A percentile compares a stretch with the other conserved stretches of the same genome.
Evolutionary conservation across 2,113 vertebrate species (phyloP).

Genomic region (Phoxinus phoxinus): DNA sequence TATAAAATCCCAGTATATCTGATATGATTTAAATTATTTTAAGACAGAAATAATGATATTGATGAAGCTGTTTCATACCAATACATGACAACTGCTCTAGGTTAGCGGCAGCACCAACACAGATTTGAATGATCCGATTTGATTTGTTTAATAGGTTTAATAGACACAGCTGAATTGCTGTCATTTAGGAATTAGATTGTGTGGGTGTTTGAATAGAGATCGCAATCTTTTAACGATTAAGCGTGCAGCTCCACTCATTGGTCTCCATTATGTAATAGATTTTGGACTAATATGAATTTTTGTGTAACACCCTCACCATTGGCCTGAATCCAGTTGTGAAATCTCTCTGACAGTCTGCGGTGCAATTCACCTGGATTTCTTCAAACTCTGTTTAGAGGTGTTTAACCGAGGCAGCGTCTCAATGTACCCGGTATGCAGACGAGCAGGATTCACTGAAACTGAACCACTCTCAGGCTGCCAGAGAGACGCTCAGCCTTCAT

Average conservation of each 20-base stretch:
- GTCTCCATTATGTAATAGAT: not conserved
- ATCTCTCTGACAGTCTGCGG: constrained; percentile 1
- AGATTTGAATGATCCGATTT: no score
- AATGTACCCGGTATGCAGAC: not conserved
- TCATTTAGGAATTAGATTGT: no score
- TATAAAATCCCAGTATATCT: no score
- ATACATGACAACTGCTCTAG: no score
- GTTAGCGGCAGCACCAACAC: no score
- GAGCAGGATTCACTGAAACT: constrained; percentile 2
- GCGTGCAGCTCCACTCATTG: not conserved
- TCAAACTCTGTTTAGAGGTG: not conserved
- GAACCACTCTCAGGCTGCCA: not conserved
- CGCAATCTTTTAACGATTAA: no score
- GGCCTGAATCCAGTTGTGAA: not conserved
- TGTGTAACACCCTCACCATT: not conserved
- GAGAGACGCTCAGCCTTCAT: constrained; percentile 9
- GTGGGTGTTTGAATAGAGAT: no score
- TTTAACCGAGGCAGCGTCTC: not conserved
- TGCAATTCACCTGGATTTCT: not conserved
- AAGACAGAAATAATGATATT: no score
- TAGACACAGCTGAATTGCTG: no score
- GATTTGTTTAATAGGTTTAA: no score
- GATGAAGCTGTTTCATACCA: no score
- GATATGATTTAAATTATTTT: no score
- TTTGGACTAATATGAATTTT: not conserved